Evolutionary conservation across 2,888 invertebrate genomes (phyloP), one percentile per base, ranked within the genome.

Genomic region (Formica aserva): DNA sequence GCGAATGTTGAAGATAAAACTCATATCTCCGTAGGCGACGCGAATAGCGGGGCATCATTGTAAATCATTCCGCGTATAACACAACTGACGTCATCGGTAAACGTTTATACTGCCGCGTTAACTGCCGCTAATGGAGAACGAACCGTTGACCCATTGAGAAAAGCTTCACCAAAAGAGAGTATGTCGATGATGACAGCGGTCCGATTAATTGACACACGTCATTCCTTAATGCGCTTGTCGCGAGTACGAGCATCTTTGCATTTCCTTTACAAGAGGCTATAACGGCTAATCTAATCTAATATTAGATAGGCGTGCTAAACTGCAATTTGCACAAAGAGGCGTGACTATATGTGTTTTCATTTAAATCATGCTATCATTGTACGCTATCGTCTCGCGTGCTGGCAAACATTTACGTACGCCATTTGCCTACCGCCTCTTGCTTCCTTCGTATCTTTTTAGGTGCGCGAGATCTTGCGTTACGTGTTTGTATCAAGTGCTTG

Each of bases 81-180:
- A 67, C 71, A 63, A 86, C 69, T 86, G 88, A 85, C 90, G 87
- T 88, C 89, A 86, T 62, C 69, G 69, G 85, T 74, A 86, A 89
- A 88, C 85, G 88, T 87, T 91, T 85, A 84, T 87, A 63, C 72
- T 26, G 72, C 4, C 60, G 83, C 66, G 90, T 88, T 90, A 90
- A 91, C 86, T 85, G 87, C 66, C 62, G 86, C 76, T 88, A 91
- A 91, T 83, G 80, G 86, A 84, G 81, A 83, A 82, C 83, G 86
- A 90, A 78, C 72, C 89, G 87, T 89, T 89, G 89, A 90, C 91
- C 90, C 85, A 91, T 71, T 85, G 83, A 72, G 72, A 45, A 60
- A n/a, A 66, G 41, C 55, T n/a, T 52, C 62, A 66, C 78, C 82
- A 69, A 32, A 63, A 81, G 84, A 88, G 85, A 87, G 84, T 85